Base-by-base conservation (phyloP, 2,888 invertebrate genomes). In the Bedellia somnulentella region DNA sequence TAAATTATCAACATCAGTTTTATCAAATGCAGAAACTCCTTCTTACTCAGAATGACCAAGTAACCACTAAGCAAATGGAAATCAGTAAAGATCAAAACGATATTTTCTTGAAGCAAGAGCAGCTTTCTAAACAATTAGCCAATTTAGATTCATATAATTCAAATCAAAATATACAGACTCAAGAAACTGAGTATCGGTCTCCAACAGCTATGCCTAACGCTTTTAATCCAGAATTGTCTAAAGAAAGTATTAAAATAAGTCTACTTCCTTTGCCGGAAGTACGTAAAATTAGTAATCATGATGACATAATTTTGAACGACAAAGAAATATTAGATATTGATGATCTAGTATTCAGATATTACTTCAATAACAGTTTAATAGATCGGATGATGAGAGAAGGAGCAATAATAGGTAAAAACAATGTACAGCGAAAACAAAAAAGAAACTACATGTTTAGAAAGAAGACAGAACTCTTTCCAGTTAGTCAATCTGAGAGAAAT, bases 341-440 rank as follows among this genome's bases (percentile, higher is more conserved):
- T 14, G 73, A 73, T 35, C 50, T 75, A 34, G 57, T 75, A 3
- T 71, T 68, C 40, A 73, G 71, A 53, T 68, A 62, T 30, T 75
- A 73, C 29, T 75, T 75, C 17, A 73, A 75, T 32, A 73, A 75
- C 18, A 71, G 73, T 0, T 67, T 64, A 11, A 64, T 73, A 12
- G 70, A 73, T 28, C 58, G 46, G 15, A 25, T 70, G 3, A 67
- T 73, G 54, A 68, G 52, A 35, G 61, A 42, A 12, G 61, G 67
- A 35, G 42, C 70, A 13, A 26, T 71, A 3, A 43, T 53, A 1
- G 49, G 49, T 6, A 25, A 4, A 42, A 41, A 4, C 34, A 43
- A 5, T 34, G 42, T 0, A 40, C 45, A 1, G 50, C 49, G 16
- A 35, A 39, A 0, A 70, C 67, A 38, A 55, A 35, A 6, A 68